Evolutionary conservation across 2,113 vertebrate species (phyloP).

Genomic region (Syrrhaptes paradoxus): DNA sequence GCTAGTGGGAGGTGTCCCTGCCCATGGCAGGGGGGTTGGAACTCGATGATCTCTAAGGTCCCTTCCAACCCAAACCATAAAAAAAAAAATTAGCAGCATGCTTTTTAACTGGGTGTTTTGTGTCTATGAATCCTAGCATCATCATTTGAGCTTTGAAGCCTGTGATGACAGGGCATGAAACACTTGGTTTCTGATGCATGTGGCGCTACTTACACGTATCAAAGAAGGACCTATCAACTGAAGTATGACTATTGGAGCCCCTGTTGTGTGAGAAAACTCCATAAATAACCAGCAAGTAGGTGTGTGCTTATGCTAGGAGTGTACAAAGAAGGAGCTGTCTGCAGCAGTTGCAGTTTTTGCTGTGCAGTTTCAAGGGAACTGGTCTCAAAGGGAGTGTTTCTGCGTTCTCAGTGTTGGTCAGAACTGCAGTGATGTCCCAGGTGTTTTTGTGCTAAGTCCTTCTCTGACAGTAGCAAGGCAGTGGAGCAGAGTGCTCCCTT

Average conservation of each 20-base stretch:
- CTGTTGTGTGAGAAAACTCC: not conserved
- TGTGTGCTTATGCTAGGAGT: not conserved
- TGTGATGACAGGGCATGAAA: not conserved
- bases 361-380: not conserved
- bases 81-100: not conserved
- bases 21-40: too few relatives aligned
- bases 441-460: not conserved
- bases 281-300: conserved; percentile 7
- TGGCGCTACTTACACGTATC: not conserved
- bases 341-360: not conserved
- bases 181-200: not conserved
- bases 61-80: too few relatives aligned
- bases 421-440: accelerated
- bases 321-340: not conserved
- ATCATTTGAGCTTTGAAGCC: not conserved
- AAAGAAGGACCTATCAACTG: not conserved
- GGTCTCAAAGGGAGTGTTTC: not conserved
- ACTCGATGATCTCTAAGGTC: too few relatives aligned
- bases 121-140: not conserved
- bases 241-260: not conserved
- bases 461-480: not conserved
- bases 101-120: not conserved
- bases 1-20: too few relatives aligned
- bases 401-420: not conserved
- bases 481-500: not conserved